Evolutionary conservation across 2,113 vertebrate genomes (phyloP).

Genomic region (Pyxicephalus adspersus): DNA sequence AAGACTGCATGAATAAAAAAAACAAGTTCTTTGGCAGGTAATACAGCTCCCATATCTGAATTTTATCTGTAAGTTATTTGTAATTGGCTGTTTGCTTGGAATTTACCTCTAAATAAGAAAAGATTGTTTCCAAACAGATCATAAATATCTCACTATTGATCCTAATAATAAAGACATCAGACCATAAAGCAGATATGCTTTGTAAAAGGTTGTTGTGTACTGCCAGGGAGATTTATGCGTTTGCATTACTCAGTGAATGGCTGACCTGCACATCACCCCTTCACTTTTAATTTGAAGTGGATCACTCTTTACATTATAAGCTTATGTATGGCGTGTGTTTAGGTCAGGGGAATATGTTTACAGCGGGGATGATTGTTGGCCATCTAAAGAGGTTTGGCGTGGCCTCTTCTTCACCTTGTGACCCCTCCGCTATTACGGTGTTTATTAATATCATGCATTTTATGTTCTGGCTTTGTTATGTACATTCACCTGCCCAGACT

Average conservation of each 20-base stretch:
- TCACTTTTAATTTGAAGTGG: neutral
- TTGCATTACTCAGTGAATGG: neutral
- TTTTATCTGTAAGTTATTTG: too few species aligned
- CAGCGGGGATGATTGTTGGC: too few species aligned
- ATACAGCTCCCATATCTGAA: too few species aligned
- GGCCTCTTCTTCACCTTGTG: conserved; percentile 7
- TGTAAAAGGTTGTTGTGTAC: neutral
- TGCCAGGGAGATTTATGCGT: neutral
- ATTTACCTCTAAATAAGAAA: too few species aligned
- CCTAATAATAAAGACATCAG: neutral
- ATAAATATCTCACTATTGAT: neutral
- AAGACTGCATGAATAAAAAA: too few species aligned
- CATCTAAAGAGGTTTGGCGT: neutral
- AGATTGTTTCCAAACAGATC: neutral
- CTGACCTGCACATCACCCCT: neutral
- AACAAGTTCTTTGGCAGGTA: too few species aligned
- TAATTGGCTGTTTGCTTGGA: too few species aligned
- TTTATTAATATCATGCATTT: neutral
- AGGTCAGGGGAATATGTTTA: too few species aligned
- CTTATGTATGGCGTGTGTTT: too few species aligned
- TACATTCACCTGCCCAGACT: neutral
- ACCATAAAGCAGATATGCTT: neutral
- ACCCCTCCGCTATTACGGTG: neutral
- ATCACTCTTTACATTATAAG: too few species aligned
- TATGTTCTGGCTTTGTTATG: neutral